Evolutionary conservation across 1,140 invertebrate genomes (phyloP).

Genomic region (Bombus polaris): DNA sequence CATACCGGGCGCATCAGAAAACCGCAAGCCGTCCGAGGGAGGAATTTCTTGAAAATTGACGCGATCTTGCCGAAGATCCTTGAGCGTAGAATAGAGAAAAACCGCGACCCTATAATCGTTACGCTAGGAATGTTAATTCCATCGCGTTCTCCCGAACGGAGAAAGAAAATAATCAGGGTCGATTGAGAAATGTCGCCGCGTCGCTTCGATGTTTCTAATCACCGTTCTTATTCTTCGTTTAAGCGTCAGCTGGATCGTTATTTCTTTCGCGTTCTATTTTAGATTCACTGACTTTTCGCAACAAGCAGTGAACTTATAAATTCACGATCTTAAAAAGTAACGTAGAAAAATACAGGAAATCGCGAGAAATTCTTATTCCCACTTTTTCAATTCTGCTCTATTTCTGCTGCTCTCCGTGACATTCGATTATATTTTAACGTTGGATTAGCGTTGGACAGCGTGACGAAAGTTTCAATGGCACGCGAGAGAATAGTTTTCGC

Average conservation of each 20-base stretch:
- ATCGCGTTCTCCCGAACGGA: not conserved
- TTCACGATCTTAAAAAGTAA: no score
- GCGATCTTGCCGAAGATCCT: constrained; percentile 46
- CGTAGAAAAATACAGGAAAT: no score
- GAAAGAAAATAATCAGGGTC: constrained; percentile 4
- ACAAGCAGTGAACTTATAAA: no score
- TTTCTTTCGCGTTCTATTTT: no score
- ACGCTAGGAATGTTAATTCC: constrained; percentile 58
- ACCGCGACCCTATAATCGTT: constrained; percentile 59
- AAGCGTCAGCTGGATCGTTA: not conserved
- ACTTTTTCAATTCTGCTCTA: no score
- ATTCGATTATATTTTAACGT: not conserved
- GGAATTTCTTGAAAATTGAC: constrained; percentile 54
- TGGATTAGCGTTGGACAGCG: not conserved
- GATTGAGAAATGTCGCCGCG: not conserved
- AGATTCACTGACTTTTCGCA: no score
- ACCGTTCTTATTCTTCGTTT: not conserved
- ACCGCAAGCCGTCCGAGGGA: constrained; percentile 59
- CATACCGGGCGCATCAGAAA: constrained; percentile 40
- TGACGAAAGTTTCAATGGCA: constrained; percentile 44
- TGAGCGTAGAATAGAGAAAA: constrained; percentile 64
- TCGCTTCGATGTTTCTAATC: constrained; percentile 1
- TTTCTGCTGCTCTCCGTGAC: not conserved
- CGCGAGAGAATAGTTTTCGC: constrained; percentile 26
- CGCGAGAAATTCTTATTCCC: not conserved